Evolutionary conservation across 2,797 vertebrate species (phyloP), one percentile per base, ranked within the genome.

Genomic region (Botia kubotai): DNA sequence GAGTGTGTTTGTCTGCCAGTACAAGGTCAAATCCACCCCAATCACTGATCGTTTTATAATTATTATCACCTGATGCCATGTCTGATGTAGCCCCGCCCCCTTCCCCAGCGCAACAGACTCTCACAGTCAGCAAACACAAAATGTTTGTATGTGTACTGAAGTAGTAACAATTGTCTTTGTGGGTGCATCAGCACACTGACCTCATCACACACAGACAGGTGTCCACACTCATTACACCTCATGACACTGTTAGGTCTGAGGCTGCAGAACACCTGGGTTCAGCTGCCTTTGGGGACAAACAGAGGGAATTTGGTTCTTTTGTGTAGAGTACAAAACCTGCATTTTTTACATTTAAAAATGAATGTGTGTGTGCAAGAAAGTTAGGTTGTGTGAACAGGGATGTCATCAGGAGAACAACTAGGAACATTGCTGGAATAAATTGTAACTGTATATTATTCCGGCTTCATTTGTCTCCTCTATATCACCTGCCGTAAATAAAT

Each of bases 171-270:
- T 33, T 29, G 1, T 46, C 33, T 33, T 33, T 33, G 4, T 63
- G 72, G 73, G 81, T 66, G 12, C 8, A 29, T 68, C 75, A 81
- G 43, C 50, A 52, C 71, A 46, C 68, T 72, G 80, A 81, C 77
- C 55, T 55, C 63, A 23, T 89, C 84, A 88, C 63, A 74, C 67
- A 79, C 70, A 87, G 88, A 87, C 88, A 90, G 87, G 85, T 90
- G 88, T 89, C 88, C 36, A 84, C 83, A 85, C 19, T 2, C 21
- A 91, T 90, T 82, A 63, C 72, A 83, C 29, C 23, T 58, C 58
- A 11, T 63, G 21, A 33, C 57, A 65, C n/a, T 36, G 12, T 5
- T 33, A 79, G 70, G 83, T 69, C 50, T 29, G 84, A 67, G 63
- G 46, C 39, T n/a, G 55, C 62, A 85, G 50, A 77, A 75, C 85